A percentile compares a stretch with the other conserved stretches of the same genome.
These are phyloP conservation scores for Spilosoma lubricipeda DNA, from an alignment of 2,888 invertebrate species.

Conservation along the genomic window DNA sequence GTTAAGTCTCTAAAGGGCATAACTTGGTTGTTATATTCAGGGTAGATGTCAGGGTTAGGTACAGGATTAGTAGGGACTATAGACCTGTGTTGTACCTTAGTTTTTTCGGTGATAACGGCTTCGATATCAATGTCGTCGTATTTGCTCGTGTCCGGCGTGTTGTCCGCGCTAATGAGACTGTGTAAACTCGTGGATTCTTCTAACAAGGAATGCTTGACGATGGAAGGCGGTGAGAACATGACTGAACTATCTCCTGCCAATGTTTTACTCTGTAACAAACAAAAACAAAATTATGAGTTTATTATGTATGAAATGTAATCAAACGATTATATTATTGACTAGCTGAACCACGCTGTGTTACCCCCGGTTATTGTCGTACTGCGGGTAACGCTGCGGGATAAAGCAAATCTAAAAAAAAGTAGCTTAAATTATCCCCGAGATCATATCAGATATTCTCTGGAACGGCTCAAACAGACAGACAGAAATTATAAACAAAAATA, in stretches of 20 bases:
- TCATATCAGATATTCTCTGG: no score
- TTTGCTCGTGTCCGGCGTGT: conserved; percentile 74
- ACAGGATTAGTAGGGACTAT: conserved; percentile 77
- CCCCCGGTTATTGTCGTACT: no score
- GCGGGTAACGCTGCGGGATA: no score
- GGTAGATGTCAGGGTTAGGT: conserved; percentile 65
- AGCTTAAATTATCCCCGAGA: no score
- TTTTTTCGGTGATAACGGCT: conserved; percentile 74
- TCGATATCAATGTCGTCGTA: conserved; percentile 77
- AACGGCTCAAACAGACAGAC: no score
- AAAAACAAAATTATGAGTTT: background rate
- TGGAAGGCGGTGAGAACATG: conserved; percentile 94
- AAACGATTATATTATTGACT: no score
- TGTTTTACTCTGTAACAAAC: conserved; percentile 92
- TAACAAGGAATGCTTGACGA: conserved; percentile 93
- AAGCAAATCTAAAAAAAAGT: no score
- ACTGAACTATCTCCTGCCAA: conserved; percentile 91
- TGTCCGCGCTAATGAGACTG: conserved; percentile 76
- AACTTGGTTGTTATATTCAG: conserved; percentile 46
- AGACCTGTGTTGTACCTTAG: conserved; percentile 86
- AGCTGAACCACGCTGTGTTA: no score
- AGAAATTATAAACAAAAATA: no score
- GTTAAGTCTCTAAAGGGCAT: conserved; percentile 72
- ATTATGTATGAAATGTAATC: no score
- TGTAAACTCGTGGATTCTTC: conserved; percentile 88